phyloP scores from a whole-genome alignment of 2,113 vertebrate genomes.

The Ariopsis seemanni region DNA sequence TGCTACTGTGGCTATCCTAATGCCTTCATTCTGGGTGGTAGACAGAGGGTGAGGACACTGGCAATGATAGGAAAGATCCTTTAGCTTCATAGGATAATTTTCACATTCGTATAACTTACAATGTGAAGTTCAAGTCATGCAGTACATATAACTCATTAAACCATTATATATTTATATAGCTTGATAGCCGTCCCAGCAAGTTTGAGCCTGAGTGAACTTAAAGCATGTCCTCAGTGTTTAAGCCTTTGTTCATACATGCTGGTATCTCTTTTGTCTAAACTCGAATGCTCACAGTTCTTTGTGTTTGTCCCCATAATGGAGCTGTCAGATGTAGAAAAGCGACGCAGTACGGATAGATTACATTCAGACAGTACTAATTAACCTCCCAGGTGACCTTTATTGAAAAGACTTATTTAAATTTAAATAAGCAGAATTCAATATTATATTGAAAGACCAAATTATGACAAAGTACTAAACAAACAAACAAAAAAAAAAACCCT shows the following conservation, averaged over 20 bases:
- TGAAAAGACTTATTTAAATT: constrained; percentile 32
- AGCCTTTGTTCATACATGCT: constrained; percentile 29
- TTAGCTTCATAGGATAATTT: constrained; percentile 15
- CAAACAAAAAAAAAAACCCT: too few relatives aligned
- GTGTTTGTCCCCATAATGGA: constrained; percentile 50
- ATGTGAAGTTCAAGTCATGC: neutral
- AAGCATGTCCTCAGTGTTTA: constrained; percentile 2
- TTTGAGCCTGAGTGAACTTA: neutral
- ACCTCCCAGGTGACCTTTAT: constrained; percentile 43
- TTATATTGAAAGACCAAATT: neutral
- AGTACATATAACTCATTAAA: neutral
- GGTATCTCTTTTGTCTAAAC: constrained; percentile 25
- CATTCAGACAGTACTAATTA: constrained; percentile 54
- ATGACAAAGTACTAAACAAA: neutral
- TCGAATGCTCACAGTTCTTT: constrained; percentile 10
- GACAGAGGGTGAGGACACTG: neutral
- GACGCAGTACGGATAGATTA: constrained; percentile 44
- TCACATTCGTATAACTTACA: constrained; percentile 1
- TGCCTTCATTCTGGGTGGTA: constrained; percentile 32
- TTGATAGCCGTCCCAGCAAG: neutral
- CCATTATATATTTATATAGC: neutral
- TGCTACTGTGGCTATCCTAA: constrained; percentile 41
- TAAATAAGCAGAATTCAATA: neutral
- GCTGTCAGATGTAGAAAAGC: constrained; percentile 46
- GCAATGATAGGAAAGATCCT: neutral